These are phyloP conservation scores for Apodemia hepburni DNA, from an alignment of 2,888 invertebrate genomes.

Conservation along the genomic window DNA sequence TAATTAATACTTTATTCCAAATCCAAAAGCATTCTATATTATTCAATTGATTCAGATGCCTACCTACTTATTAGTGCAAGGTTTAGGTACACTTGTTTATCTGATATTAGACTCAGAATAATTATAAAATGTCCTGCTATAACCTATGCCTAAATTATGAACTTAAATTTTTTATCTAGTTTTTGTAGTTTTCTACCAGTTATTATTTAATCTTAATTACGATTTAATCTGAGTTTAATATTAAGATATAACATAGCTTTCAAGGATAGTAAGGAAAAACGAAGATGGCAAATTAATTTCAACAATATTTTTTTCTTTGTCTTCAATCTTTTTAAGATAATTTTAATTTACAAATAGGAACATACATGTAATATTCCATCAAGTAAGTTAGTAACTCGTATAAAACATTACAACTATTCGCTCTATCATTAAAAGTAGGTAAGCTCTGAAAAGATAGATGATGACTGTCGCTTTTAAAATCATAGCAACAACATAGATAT, in stretches of 20 bases:
- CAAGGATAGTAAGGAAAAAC: not conserved
- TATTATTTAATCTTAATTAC: too few relatives aligned
- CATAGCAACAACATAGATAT: constrained; percentile 27
- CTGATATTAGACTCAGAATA: not conserved
- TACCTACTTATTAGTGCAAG: constrained; percentile 28
- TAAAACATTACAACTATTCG: not conserved
- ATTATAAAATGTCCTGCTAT: not conserved
- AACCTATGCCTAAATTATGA: too few relatives aligned
- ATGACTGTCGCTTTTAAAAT: constrained; percentile 27
- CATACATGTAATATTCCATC: not conserved
- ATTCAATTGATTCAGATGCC: constrained; percentile 27
- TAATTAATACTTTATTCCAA: constrained; percentile 25
- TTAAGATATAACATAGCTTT: too few relatives aligned
- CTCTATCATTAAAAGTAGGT: constrained; percentile 29
- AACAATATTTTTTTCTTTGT: not conserved
- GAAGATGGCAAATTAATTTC: not conserved
- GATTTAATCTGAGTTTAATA: too few relatives aligned
- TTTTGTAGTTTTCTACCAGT: too few relatives aligned
- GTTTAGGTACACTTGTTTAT: not conserved
- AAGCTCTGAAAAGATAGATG: constrained; percentile 30
- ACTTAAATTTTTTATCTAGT: too few relatives aligned
- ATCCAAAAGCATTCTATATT: not conserved
- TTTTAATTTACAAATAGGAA: not conserved
- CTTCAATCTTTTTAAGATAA: not conserved
- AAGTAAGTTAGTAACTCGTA: not conserved